Evolutionary conservation across 1,140 invertebrate species (phyloP).

Genomic region (Ooceraea biroi): DNA sequence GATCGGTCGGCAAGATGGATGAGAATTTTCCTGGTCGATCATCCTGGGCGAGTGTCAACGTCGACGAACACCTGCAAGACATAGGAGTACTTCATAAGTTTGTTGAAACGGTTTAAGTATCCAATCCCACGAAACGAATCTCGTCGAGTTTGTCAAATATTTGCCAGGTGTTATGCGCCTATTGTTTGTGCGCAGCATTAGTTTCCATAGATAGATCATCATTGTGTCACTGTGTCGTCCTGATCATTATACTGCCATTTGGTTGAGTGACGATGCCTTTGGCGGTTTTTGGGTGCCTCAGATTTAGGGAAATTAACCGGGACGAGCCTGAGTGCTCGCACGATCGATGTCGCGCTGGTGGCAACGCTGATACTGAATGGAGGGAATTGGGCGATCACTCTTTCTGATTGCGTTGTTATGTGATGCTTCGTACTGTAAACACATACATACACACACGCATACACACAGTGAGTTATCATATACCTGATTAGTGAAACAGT

Average conservation of each 20-base stretch:
- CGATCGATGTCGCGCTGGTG: background rate
- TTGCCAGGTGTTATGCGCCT: too few relatives aligned
- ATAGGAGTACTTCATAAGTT: too few relatives aligned
- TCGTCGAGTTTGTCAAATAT: too few relatives aligned
- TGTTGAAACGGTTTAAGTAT: too few relatives aligned
- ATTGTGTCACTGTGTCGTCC: too few relatives aligned
- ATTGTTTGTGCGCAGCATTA: too few relatives aligned
- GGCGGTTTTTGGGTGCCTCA: background rate
- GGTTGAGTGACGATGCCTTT: background rate
- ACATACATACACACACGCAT: too few relatives aligned
- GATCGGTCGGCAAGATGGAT: background rate
- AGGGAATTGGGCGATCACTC: background rate
- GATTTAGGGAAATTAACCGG: background rate
- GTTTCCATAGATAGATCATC: too few relatives aligned
- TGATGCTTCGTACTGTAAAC: background rate
- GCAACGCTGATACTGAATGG: background rate
- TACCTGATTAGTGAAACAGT: background rate
- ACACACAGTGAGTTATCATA: background rate
- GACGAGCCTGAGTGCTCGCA: background rate
- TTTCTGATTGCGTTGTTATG: too few relatives aligned
- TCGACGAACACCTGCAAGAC: too few relatives aligned
- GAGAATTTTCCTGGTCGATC: background rate
- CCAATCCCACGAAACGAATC: too few relatives aligned
- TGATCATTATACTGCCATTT: background rate
- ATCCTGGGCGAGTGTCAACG: too few relatives aligned